These are phyloP conservation scores for Parasteatoda tepidariorum DNA, from an alignment of 1,140 invertebrate genomes.

Conservation along the genomic window DNA sequence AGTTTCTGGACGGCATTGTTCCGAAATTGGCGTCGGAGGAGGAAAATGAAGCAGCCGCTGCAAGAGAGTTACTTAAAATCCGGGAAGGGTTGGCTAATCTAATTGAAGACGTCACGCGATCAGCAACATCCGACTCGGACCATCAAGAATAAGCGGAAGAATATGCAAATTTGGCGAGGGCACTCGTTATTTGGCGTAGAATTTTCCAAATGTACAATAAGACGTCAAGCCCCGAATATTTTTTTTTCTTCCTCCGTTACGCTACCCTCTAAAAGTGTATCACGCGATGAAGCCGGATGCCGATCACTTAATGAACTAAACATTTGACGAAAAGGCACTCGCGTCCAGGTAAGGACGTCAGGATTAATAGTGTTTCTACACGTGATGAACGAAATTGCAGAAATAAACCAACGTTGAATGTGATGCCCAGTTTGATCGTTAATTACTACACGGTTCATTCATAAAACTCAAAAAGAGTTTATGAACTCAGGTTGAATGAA, in stretches of 20 bases:
- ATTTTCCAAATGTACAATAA: background rate
- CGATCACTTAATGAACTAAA: background rate
- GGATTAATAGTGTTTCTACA: too few relatives aligned
- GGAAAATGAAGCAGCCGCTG: background rate
- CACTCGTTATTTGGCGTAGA: background rate
- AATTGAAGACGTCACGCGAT: constrained; percentile 31
- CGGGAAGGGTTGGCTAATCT: background rate
- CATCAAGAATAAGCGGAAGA: background rate
- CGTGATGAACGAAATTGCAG: too few relatives aligned
- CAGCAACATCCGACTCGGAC: background rate
- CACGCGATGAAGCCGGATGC: background rate
- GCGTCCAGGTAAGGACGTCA: too few relatives aligned
- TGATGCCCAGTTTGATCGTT: too few relatives aligned
- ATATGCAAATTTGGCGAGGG: background rate
- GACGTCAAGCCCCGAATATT: background rate
- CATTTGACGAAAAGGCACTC: too few relatives aligned
- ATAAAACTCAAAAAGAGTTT: too few relatives aligned
- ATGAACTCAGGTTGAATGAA: too few relatives aligned
- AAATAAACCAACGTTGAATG: too few relatives aligned
- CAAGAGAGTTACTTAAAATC: background rate
- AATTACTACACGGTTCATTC: too few relatives aligned
- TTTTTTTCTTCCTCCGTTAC: background rate
- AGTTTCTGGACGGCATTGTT: constrained; percentile 12
- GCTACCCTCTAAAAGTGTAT: background rate
- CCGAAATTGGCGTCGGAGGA: background rate